Evolutionary conservation across 2,888 invertebrate species (phyloP), one percentile per base, ranked within the genome.

Genomic region (Acrocyrtus sp.): DNA sequence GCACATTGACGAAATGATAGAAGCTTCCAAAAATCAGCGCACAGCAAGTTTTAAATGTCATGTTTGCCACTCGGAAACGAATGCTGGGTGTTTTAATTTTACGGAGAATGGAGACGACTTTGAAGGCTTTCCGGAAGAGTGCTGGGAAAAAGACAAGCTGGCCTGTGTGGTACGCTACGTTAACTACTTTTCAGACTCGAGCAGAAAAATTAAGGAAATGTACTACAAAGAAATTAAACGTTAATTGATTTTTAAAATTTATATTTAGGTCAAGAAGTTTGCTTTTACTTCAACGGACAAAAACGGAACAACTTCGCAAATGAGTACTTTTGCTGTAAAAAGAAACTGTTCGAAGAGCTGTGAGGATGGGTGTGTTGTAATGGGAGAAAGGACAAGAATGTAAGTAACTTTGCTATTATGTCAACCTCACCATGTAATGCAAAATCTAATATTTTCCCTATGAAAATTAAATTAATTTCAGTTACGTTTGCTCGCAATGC

Each of bases 361-460:
- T 84, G 93, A 94, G 81, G 90, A 93, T 0, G 94, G 94, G 12
- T 95, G 94, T 85, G 94, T 95, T 82, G 89, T 94, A 57, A 94
- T 95, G 78, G 95, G 95, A 0, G 95, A 95, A 83, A 86, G 95
- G 56, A 94, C 94, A 4, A 95, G 95, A 83, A 85, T 95, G 0
- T 92, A 62, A 58, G 66, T 58, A 17, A 41, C n/a, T 57, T 45
- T 34, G 34, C 5, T 34, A 12, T 8, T 34, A 8, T 34, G 5
- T 34, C 5, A 8, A 8, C 34, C 34, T 12, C 5, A 34, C 12
- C 34, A 43, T 17, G 3, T 61, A 45, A 56, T 17, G n/a, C n/a
- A 26, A 48, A 54, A 34, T 22, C 19, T 57, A 57, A 15, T 15
- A 60, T 2, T n/a, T 26, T 19, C 39, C 8, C 10, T 15, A 17